A percentile compares a stretch with the other conserved stretches of the same genome.
Evolutionary conservation across 2,888 invertebrate genomes (phyloP).

Genomic region (Ptychoptera albimana): DNA sequence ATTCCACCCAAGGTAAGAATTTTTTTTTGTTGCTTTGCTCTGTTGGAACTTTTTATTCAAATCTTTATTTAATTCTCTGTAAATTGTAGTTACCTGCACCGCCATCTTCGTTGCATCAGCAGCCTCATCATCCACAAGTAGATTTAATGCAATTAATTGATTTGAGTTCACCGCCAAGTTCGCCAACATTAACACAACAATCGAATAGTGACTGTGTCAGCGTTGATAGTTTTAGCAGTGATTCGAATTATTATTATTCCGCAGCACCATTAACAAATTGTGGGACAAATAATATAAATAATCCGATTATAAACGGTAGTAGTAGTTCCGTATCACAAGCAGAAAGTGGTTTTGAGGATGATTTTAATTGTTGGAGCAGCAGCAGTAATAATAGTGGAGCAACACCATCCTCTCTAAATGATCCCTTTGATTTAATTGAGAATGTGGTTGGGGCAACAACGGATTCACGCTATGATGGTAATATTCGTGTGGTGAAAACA

Average conservation of each 20-base stretch:
- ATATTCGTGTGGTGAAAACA: too few species aligned
- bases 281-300: constrained; percentile 15
- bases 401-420: constrained; percentile 20
- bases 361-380: constrained; percentile 38
- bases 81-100: constrained; percentile 1
- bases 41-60: not conserved
- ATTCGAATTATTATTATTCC: constrained; percentile 36
- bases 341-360: constrained; percentile 72
- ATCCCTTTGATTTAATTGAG: constrained; percentile 31
- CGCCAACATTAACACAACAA: constrained; percentile 56
- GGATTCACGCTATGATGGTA: too few species aligned
- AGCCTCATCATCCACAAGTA: not conserved
- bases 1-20: constrained; percentile 2
- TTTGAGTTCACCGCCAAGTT: constrained; percentile 54
- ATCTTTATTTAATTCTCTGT: not conserved
- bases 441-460: not conserved
- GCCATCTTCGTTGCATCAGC: not conserved
- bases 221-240: constrained; percentile 60
- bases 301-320: constrained; percentile 22
- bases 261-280: constrained; percentile 33
- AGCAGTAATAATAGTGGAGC: too few species aligned
- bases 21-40: not conserved
- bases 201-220: constrained; percentile 61
- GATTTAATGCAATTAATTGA: constrained; percentile 40
- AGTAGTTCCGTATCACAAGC: constrained; percentile 44